Conservation (phyloP, 2,797 vertebrate species). For the Rhadinocentrus ornatus region DNA sequence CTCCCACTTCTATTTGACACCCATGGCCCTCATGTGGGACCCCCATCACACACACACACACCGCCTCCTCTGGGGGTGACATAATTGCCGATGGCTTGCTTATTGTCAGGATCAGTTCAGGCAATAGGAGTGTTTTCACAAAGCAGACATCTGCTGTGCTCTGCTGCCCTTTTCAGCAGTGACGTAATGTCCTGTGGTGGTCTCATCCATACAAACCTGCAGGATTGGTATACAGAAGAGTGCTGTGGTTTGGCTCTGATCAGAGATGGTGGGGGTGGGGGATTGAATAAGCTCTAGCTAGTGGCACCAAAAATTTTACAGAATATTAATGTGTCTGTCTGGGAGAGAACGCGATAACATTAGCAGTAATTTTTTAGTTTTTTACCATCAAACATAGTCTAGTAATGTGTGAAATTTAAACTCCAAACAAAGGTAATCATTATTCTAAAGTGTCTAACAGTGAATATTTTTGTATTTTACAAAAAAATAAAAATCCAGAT, state of each 20-base stretch:
- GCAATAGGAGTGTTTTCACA: conserved; percentile 72
- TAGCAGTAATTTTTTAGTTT: neutral
- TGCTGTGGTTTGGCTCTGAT: conserved; percentile 16
- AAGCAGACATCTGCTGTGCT: conserved; percentile 80
- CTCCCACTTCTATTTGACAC: conserved; percentile 47
- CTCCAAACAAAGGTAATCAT: neutral
- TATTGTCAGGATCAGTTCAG: conserved; percentile 77
- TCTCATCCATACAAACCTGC: conserved; percentile 27
- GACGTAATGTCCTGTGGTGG: conserved; percentile 71
- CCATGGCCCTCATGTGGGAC: conserved; percentile 18
- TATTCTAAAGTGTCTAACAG: neutral
- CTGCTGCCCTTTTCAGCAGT: conserved; percentile 70
- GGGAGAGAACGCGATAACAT: neutral
- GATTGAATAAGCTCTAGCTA: conserved; percentile 1
- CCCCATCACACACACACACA: neutral
- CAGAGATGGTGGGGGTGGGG: conserved; percentile 30
- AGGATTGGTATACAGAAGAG: conserved; percentile 14
- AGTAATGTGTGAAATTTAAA: neutral
- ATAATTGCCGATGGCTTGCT: conserved; percentile 77
- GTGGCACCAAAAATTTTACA: neutral
- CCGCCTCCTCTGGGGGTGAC: conserved; percentile 35
- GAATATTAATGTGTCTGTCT: neutral
- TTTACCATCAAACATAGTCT: neutral
- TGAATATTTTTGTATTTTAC: neutral
- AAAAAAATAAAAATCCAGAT: neutral